Evolutionary conservation across 1,140 invertebrate genomes (phyloP), one percentile per base, ranked within the genome.

Genomic region (Ostrea denselamellosa): DNA sequence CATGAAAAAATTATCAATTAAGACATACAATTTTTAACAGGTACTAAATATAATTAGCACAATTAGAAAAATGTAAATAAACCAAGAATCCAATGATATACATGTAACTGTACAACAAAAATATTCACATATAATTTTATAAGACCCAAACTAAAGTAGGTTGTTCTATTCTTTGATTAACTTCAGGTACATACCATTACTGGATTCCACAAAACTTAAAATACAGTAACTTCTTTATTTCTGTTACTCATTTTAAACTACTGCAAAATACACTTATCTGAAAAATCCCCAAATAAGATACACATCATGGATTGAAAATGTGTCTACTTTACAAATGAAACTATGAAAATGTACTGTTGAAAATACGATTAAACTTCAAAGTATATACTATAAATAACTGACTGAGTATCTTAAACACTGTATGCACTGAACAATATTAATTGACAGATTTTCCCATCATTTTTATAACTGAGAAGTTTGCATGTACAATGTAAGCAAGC

Each of bases 91-190:
- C 68, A 77, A 77, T 25, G 58, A 12, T n/a, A n/a, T n/a, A n/a
- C n/a, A n/a, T 17, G 14, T 77, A 77, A 77, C 25, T 77, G 68
- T 77, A 77, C 68, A 77, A 77, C 28, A 77, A 77, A 34, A 77
- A 77, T 34, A 22, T 25, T 77, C 25, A 25, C 68, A 10, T 34
- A 28, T n/a, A 17, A 62, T 62, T n/a, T 62, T 62, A 62, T n/a
- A 62, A 62, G 56, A 19, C 56, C 34, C 56, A 2, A 62, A 19
- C 56, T 62, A 62, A 44, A 44, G 2, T 44, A 44, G 34, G 34
- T 5, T 44, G 17, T 62, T 62, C 56, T 62, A 19, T 7, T 62
- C 17, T 62, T 62, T 62, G 14, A 17, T n/a, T 19, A 62, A 62
- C 14, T 62, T 58, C 56, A 58, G 14, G 53, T 58, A 58, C 3